phyloP scores from a whole-genome alignment of 2,113 vertebrate species.

The Balaeniceps rex region DNA sequence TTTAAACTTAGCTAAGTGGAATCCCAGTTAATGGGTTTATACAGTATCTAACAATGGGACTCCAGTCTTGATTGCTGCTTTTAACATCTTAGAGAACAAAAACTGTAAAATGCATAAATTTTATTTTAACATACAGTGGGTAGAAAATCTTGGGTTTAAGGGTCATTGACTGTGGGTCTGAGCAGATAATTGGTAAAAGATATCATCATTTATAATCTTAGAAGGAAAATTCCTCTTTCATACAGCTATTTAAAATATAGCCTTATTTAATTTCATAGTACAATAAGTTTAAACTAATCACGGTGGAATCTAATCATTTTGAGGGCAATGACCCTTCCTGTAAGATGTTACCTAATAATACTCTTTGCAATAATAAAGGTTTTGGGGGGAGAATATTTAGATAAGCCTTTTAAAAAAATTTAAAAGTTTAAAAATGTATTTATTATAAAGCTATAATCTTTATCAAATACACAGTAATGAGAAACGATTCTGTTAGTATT shows the following conservation, averaged over 20 bases:
- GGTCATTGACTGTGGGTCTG: background rate
- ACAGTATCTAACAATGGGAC: background rate
- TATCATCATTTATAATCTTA: background rate
- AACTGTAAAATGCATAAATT: background rate
- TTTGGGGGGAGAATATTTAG: background rate
- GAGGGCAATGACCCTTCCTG: background rate
- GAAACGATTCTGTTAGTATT: background rate
- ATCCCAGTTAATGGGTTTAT: background rate
- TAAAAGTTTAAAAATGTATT: background rate
- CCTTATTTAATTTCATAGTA: background rate
- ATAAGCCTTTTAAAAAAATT: background rate
- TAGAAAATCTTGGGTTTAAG: background rate
- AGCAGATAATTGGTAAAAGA: background rate
- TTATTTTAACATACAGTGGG: background rate
- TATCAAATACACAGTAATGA: background rate
- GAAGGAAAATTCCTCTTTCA: background rate
- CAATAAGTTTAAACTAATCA: background rate
- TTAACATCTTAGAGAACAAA: background rate
- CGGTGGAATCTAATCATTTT: background rate
- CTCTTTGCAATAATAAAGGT: background rate
- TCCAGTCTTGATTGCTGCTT: background rate
- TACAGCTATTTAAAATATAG: background rate
- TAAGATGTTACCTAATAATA: background rate
- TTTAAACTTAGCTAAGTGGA: conserved; percentile 8
- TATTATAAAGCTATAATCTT: background rate